Base-by-base conservation (phyloP, 2,113 vertebrate species). In the Actenoides lindsayi region DNA sequence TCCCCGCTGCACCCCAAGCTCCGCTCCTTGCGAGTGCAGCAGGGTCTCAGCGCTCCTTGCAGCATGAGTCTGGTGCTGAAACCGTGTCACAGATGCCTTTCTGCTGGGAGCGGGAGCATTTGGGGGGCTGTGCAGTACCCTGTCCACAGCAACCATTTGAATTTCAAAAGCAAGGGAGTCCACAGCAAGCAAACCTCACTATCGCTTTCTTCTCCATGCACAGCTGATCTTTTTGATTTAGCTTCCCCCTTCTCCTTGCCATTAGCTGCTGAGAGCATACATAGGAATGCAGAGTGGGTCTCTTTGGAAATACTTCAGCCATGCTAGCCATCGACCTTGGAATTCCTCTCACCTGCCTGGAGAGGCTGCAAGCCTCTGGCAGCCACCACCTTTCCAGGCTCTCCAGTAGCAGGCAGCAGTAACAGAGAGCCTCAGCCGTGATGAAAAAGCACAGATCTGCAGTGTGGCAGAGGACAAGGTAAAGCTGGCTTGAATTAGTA, bases 391-490 rank as follows among this genome's bases (percentile, higher is more conserved):
- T 31, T 56, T 39, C 74, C 65, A 73, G 62, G 73, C 64, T 87
- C 41, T 69, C 87, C 53, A 50, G 68, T 3, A 78, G 54, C 39
- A 75, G 39, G 67, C 64, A 76, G 79, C 75, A 86, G 59, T 21
- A 39, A 84, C 67, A 77, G 56, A 63, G 71, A 89, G 64, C 50
- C 60, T 89, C 94, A 53, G 90, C 91, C 84, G 81, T 71, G 65
- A 50, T 64, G 54, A 89, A 87, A 51, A 75, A 87, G 74, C 96
- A 96, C 84, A 91, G 78, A 94, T 94, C 82, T 94, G 91, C 94
- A 95, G 41, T 20, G 28, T 94, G 83, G 56, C 73, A 96, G 92
- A 89, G 67, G 67, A 84, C 23, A 20, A 44, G 35, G 11, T 28
- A 59, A 93, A 44, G 53, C 46, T 30, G 25, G 75, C 83, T 24